Percentiles rank a stretch among this genome's conserved stretches.
Evolutionary conservation across 2,797 vertebrate genomes (phyloP).

Genomic region (Pygocentrus nattereri): DNA sequence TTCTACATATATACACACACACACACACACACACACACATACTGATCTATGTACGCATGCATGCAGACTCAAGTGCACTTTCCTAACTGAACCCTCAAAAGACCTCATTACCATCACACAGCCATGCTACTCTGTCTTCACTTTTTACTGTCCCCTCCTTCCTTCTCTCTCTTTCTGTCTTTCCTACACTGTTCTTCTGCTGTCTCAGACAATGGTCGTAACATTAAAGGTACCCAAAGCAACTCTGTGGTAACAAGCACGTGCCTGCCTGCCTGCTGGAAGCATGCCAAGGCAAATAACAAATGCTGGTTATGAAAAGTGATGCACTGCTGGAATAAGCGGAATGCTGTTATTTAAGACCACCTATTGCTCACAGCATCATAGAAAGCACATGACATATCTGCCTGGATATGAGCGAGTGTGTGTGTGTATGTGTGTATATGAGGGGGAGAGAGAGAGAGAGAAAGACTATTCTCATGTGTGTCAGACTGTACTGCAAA

Average conservation of each 20-base stretch:
- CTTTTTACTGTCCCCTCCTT: constrained; percentile 64
- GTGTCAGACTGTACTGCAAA: neutral
- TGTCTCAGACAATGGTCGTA: constrained; percentile 94
- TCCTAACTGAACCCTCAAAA: neutral
- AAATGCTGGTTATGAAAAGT: constrained; percentile 33
- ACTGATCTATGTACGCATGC: neutral
- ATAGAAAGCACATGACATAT: constrained; percentile 29
- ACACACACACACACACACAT: neutral
- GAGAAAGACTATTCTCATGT: neutral
- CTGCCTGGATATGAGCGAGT: neutral
- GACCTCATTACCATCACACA: neutral
- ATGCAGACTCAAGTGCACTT: neutral
- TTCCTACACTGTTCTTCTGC: constrained; percentile 66
- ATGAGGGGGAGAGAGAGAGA: neutral
- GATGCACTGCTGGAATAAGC: constrained; percentile 25
- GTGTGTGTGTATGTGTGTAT: neutral
- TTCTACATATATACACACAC: neutral
- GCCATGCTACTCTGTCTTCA: constrained; percentile 17
- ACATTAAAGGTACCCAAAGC: constrained; percentile 91
- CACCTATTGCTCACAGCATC: constrained; percentile 17
- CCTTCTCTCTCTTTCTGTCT: constrained; percentile 60
- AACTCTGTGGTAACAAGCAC: constrained; percentile 29
- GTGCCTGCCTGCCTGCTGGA: constrained; percentile 44
- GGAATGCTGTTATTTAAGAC: constrained; percentile 8
- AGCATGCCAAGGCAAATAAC: constrained; percentile 54